These are phyloP conservation scores for Bombycilla garrulus DNA, from an alignment of 2,113 vertebrate species.

Conservation along the genomic window DNA sequence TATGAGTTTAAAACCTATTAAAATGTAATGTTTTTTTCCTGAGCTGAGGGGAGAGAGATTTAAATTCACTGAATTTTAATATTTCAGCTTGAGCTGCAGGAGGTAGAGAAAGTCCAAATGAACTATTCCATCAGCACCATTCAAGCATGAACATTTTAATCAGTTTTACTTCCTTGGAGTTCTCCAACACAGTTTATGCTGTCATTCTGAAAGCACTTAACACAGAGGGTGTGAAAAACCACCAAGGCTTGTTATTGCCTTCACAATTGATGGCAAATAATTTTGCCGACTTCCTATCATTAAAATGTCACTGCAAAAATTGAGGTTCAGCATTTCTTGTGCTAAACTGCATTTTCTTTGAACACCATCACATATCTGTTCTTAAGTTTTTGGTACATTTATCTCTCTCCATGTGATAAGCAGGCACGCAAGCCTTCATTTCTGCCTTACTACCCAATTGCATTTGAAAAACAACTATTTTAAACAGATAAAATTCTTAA, in stretches of 20 bases:
- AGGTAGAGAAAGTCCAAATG: slow-evolving; percentile 87
- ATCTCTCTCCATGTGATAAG: slow-evolving; percentile 39
- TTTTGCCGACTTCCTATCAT: slow-evolving; percentile 85
- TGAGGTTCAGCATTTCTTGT: slow-evolving; percentile 81
- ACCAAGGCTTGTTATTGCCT: slow-evolving; percentile 87
- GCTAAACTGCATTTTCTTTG: slow-evolving; percentile 76
- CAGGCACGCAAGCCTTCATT: slow-evolving; percentile 24
- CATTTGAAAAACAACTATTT: background rate
- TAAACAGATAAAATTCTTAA: slow-evolving; percentile 15
- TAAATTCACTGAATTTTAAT: slow-evolving; percentile 91
- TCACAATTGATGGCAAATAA: slow-evolving; percentile 88
- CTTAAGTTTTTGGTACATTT: slow-evolving; percentile 66
- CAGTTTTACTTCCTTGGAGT: slow-evolving; percentile 88
- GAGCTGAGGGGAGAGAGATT: slow-evolving; percentile 83
- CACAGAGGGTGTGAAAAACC: slow-evolving; percentile 87
- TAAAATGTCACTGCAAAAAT: slow-evolving; percentile 86
- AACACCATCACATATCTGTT: slow-evolving; percentile 72
- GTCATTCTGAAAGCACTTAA: slow-evolving; percentile 88
- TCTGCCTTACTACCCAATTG: background rate
- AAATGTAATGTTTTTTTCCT: slow-evolving; percentile 86
- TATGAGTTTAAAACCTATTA: slow-evolving; percentile 89
- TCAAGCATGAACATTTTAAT: slow-evolving; percentile 90
- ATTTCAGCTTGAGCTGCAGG: slow-evolving; percentile 87
- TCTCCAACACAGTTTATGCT: slow-evolving; percentile 86
- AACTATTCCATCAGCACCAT: slow-evolving; percentile 87